phyloP scores from a whole-genome alignment of 2,888 invertebrate genomes.

The Hydrotaea cyrtoneurina region DNA sequence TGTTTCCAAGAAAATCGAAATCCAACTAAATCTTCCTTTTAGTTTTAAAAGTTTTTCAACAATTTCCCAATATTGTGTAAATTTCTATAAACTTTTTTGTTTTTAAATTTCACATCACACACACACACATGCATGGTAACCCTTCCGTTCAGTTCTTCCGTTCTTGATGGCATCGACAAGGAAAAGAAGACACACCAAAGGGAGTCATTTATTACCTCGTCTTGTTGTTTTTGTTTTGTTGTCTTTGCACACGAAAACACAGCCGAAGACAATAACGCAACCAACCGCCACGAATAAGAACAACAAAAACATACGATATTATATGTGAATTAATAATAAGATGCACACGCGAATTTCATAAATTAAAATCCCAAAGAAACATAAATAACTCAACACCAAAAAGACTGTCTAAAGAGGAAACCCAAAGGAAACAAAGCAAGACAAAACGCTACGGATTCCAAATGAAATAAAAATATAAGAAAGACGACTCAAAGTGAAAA shows the following conservation, averaged over 20 bases:
- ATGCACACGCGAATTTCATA: slow-evolving; percentile 68
- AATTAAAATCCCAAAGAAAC: slow-evolving; percentile 68
- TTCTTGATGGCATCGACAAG: background rate
- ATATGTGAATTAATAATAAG: slow-evolving; percentile 62
- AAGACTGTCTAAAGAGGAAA: slow-evolving; percentile 28
- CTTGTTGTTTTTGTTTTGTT: background rate
- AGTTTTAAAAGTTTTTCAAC: background rate
- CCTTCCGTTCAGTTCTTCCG: background rate
- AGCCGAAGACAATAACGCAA: background rate
- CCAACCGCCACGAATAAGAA: background rate
- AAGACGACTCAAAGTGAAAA: background rate
- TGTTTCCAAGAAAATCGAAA: too few species aligned
- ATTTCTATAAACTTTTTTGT: background rate
- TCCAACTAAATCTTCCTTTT: too few species aligned
- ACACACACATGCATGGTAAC: background rate
- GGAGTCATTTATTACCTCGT: slow-evolving; percentile 15
- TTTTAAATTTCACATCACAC: background rate
- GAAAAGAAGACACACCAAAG: background rate
- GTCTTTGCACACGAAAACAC: background rate
- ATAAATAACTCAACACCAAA: slow-evolving; percentile 70
- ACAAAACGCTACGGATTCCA: too few species aligned
- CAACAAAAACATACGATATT: slow-evolving; percentile 14
- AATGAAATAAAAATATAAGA: background rate
- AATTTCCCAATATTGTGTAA: background rate
- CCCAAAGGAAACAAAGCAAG: background rate